phyloP scores from a whole-genome alignment of 2,113 vertebrate genomes.

The Mormyrus iriodes region DNA sequence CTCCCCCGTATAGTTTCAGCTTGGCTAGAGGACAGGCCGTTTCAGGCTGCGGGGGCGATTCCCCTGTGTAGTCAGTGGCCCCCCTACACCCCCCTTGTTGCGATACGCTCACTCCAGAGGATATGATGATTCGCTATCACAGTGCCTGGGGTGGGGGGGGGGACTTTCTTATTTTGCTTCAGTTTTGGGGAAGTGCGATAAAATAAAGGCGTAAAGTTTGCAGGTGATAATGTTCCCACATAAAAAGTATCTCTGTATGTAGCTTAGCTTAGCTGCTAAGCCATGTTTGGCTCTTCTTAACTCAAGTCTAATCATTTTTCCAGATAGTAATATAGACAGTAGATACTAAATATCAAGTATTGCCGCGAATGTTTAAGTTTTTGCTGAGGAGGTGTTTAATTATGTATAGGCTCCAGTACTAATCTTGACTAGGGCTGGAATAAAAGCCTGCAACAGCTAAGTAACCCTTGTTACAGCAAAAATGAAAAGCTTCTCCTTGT shows the following conservation, averaged over 20 bases:
- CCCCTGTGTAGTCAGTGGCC: neutral
- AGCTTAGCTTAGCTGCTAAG: neutral
- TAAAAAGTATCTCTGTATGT: neutral
- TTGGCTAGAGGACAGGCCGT: neutral
- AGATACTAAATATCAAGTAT: neutral
- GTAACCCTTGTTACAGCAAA: neutral
- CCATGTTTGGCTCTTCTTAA: neutral
- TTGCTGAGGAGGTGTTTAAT: neutral
- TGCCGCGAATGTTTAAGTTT: neutral
- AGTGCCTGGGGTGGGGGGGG: neutral
- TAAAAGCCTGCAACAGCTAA: neutral
- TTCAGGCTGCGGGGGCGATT: neutral
- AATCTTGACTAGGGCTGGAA: too few species aligned
- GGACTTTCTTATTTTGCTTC: neutral
- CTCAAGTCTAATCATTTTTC: neutral
- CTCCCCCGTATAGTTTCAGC: neutral
- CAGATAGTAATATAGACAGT: neutral
- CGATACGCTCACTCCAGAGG: neutral
- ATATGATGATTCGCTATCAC: neutral
- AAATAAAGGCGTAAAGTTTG: neutral
- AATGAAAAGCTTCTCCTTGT: neutral
- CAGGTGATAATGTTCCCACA: neutral
- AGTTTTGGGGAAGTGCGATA: neutral
- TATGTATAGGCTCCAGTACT: neutral
- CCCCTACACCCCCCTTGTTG: neutral